Evolutionary conservation across 2,113 vertebrate species (phyloP), one percentile per base, ranked within the genome.

Genomic region (Triplophysa dalaica): DNA sequence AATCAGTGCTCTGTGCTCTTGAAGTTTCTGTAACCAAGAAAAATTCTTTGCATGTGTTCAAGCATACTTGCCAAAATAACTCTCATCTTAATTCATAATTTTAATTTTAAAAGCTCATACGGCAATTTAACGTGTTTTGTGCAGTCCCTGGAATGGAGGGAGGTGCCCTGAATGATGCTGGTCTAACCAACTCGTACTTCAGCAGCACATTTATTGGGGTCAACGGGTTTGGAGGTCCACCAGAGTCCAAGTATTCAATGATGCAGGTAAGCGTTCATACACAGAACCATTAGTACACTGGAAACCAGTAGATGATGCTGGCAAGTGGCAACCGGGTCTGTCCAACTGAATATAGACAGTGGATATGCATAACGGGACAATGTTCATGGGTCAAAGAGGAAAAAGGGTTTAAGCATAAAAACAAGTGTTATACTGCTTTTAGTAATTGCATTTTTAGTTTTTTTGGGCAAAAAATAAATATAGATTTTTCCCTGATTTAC

Each of bases 181-280:
- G 93, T 94, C 95, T 99, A 67, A 95, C 97, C 86, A 98, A 99
- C 92, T 99, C 98, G 29, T 99, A 96, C 93, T 99, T 99, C 90
- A 99, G 98, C 91, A 98, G 96, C 94, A 98, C 95, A 91, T 99
- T 99, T 92, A 97, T 99, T 88, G 98, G 98, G 14, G 95, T 99
- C 86, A 99, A 99, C 90, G 98, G 97, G 84, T 99, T 99, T 93
- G 98, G 97, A 92, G 96, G 95, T 90, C 96, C 97, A 11, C 94
- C 94, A 83, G 97, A 99, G 89, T 92, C 96, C 3, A 99, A 97
- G 86, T 99, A 98, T 90, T 96, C 97, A 85, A 95, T 99, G 94
- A 97, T 98, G 93, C 97, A 98, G 98, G 98, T 99, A 96, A 91
- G 74, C 43, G 21, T 41, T 11, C 52, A n/a, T 3, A 38, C 33